phyloP scores from a whole-genome alignment of 2,888 invertebrate species.

The Pyralis farinalis region DNA sequence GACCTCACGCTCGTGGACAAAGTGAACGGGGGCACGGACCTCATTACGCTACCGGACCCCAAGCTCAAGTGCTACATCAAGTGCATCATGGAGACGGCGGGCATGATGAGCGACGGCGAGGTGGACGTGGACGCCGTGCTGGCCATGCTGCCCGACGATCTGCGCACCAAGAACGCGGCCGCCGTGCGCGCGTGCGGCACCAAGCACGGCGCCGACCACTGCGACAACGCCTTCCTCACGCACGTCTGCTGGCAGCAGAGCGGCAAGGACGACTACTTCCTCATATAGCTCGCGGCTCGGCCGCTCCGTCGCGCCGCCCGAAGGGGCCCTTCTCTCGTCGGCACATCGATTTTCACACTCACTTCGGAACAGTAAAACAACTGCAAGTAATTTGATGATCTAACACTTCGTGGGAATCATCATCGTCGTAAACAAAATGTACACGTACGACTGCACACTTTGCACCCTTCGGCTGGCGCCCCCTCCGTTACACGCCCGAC shows the following conservation, averaged over 20 bases:
- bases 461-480: too few relatives aligned
- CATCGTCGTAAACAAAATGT: too few relatives aligned
- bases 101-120: conserved; percentile 58
- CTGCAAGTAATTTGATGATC: too few relatives aligned
- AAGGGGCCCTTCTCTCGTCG: too few relatives aligned
- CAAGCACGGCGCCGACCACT: conserved; percentile 52
- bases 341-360: too few relatives aligned
- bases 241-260: conserved; percentile 66
- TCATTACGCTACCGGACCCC: conserved; percentile 39
- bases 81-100: conserved; percentile 69
- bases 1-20: conserved; percentile 45
- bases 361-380: too few relatives aligned
- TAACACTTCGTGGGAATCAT: too few relatives aligned
- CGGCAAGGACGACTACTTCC: conserved; percentile 53
- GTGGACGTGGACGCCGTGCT: conserved; percentile 63
- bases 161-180: conserved; percentile 39
- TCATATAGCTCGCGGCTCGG: conserved; percentile 35
- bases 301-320: conserved; percentile 1
- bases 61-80: conserved; percentile 67
- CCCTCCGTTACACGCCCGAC: too few relatives aligned
- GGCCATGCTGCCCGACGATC: conserved; percentile 51
- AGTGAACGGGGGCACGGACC: conserved; percentile 52
- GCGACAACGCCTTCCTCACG: conserved; percentile 63
- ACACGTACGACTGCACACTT: too few relatives aligned
- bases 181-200: conserved; percentile 52